Evolutionary conservation across 1,140 invertebrate species (phyloP), one percentile per base, ranked within the genome.

Genomic region (Leptestheria dahalacensis): DNA sequence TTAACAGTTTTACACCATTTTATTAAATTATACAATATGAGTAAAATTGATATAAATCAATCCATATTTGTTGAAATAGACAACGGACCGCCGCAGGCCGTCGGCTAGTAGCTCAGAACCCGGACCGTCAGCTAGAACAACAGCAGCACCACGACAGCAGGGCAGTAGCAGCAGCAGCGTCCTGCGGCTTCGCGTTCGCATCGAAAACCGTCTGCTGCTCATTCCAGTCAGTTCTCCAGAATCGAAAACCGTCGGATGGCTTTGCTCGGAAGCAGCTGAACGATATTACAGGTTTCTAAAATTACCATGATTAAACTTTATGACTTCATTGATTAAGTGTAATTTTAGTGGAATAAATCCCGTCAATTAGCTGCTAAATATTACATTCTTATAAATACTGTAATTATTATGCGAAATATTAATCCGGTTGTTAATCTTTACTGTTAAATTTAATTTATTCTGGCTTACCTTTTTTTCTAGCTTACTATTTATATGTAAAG

Each of bases 241-340:
- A 52, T 71, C 79, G 21, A 76, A 78, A 57, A 81, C 77, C 61
- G 80, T 84, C 64, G 75, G 74, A 60, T 85, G 83, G 83, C 71
- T 86, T 59, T 77, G 80, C 46, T 77, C 82, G 48, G 81, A 85
- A 74, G 77, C 82, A 0, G 77, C 80, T 28, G 73, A 76, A 55
- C 75, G 83, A 67, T 85, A 84, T 75, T 82, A 82, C 58, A 81
- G 79, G 82, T 81, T 69, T 59, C 6, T 41, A 41, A 9, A n/a
- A n/a, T n/a, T n/a, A n/a, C n/a, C n/a, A n/a, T n/a, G n/a, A n/a
- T n/a, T n/a, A n/a, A n/a, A n/a, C n/a, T n/a, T n/a, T n/a, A n/a
- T n/a, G n/a, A n/a, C n/a, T n/a, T n/a, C n/a, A n/a, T n/a, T n/a
- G n/a, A n/a, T n/a, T n/a, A n/a, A n/a, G n/a, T n/a, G n/a, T n/a